These are phyloP conservation scores for Stictocephala bisonia DNA, from an alignment of 2,888 invertebrate genomes.

Conservation along the genomic window DNA sequence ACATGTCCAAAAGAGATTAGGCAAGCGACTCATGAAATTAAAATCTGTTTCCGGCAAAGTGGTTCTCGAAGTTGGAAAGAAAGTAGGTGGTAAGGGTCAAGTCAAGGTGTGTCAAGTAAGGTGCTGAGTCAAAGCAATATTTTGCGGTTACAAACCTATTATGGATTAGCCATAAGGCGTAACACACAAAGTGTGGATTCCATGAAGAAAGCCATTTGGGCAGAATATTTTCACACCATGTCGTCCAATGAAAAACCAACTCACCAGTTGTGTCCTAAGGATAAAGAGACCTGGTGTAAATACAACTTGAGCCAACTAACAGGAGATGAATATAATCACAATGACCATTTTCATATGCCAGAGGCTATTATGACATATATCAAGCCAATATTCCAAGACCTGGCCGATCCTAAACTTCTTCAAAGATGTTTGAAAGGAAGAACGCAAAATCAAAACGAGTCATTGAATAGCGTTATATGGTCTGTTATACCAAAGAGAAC, in stretches of 20 bases:
- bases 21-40: too few relatives aligned
- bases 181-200: too few relatives aligned
- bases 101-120: too few relatives aligned
- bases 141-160: too few relatives aligned
- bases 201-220: too few relatives aligned
- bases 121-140: too few relatives aligned
- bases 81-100: too few relatives aligned
- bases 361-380: neutral
- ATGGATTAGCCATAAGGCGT: too few relatives aligned
- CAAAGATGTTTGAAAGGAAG: conserved; percentile 8
- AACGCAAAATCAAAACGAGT: conserved; percentile 25
- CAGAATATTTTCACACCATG: conserved; percentile 49
- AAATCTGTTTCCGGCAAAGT: too few relatives aligned
- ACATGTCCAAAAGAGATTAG: conserved; percentile 40
- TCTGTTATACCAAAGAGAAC: conserved; percentile 15
- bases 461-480: conserved; percentile 29
- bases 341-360: conserved; percentile 1
- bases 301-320: neutral
- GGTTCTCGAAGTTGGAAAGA: too few relatives aligned
- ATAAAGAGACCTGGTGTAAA: conserved; percentile 46
- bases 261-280: conserved; percentile 47
- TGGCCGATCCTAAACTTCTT: neutral
- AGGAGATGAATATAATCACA: neutral
- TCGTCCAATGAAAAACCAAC: conserved; percentile 49
- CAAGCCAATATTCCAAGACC: conserved; percentile 14